Evolutionary conservation across 2,113 vertebrate species (phyloP), one percentile per base, ranked within the genome.

Genomic region (Himantopus leucocephalus): DNA sequence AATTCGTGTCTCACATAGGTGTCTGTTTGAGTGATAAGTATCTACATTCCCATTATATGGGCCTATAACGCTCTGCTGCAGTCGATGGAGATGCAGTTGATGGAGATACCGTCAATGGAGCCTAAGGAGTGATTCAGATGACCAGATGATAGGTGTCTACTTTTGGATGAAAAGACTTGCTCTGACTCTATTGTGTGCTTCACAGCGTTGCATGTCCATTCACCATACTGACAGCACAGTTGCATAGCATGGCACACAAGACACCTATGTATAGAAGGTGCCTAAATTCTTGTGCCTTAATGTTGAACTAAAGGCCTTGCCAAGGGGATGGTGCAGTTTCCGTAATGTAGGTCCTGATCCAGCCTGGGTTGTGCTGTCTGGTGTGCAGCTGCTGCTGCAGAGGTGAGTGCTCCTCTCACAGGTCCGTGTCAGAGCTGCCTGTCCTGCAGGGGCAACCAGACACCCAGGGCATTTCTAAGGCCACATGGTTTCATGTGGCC

Each of bases 131-230:
- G 17, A 68, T 59, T 59, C 29, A 55, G 17, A 41, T 22, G 41
- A 35, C 16, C 16, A 50, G 10, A 35, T 17, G 32, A 56, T 0
- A 27, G 14, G 8, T 7, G 32, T 14, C 27, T 87, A 39, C 23
- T 70, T 68, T 34, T 1, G 1, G 35, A 81, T 39, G 34, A 87
- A 84, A 80, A 48, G 23, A 55, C 16, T 56, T 76, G 20, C 43
- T 84, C 27, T 2, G 7, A 17, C 29, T 37, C 30, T 23, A 27
- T 0, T 2, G 11, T 19, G 24, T 56, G 18, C 15, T 79, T 12
- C 71, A 50, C 3, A 10, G 27, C 0, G 0, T 17, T 50, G 8
- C 43, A 22, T 39, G 26, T 30, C 14, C 5, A 0, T 64, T 66
- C 17, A 71, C 56, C 70, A 13, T 29, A 78, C 23, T 14, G 29